Evolutionary conservation across 2,797 vertebrate genomes (phyloP), one percentile per base, ranked within the genome.

Genomic region (Salmo trutta): DNA sequence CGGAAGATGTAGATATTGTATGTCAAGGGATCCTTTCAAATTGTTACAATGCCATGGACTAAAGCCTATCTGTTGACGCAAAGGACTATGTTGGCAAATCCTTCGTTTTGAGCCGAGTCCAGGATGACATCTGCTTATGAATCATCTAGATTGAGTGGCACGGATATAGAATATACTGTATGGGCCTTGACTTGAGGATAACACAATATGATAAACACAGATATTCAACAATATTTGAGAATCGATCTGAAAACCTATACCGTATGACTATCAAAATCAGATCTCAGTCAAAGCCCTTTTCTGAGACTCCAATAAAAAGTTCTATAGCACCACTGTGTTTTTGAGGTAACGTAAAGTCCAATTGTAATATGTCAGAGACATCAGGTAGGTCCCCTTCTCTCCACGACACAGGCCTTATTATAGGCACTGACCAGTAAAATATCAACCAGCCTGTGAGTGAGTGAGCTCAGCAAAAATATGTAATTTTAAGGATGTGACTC

Each of bases 391-490:
- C 87, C 88, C 84, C 71, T 75, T 91, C 85, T 73, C 80, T 87
- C 83, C 88, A 84, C 88, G 87, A 84, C 54, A 62, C 33, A 78
- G 81, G 84, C 83, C 79, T 92, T 88, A 91, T 92, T 92, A 92
- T 83, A 85, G 78, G 82, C 88, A 79, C 83, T 93, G 93, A 93
- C 94, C 93, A 94, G 92, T 93, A 89, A 94, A 94, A 94, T 92
- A 93, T 90, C 91, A 91, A 84, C 81, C 84, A 79, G 86, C 79
- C 87, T 83, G 19, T 86, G 88, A 91, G 90, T 90, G 88, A 88
- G 90, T 90, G 88, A 88, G 87, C 89, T 90, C 84, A 85, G 89
- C 88, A 93, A 93, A 93, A 93, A 93, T 88, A 93, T 94, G 92
- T 90, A 91, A 94, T 92, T 93, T 94, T 88, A 93, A 91, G 89